These are phyloP conservation scores for Hoplias malabaricus DNA, from an alignment of 2,113 vertebrate genomes.

Conservation along the genomic window DNA sequence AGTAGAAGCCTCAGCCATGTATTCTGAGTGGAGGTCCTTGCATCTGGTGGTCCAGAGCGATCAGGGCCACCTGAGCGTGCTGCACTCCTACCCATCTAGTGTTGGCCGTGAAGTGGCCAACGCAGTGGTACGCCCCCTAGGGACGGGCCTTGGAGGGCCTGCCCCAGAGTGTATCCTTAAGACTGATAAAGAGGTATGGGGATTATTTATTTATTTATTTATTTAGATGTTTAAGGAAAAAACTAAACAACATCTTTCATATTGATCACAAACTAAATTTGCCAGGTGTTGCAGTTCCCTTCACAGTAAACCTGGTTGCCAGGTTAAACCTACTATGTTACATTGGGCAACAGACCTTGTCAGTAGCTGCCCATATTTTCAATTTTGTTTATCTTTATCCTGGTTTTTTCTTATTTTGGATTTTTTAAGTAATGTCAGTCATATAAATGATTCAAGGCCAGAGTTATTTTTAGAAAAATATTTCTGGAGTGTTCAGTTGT, in stretches of 20 bases:
- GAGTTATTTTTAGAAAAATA: neutral
- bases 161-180: conserved; percentile 79
- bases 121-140: conserved; percentile 86
- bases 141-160: conserved; percentile 73
- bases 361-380: too few species aligned
- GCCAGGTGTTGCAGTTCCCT: too few species aligned
- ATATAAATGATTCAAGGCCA: neutral
- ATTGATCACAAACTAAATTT: neutral
- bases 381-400: neutral
- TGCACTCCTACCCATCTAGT: conserved; percentile 85
- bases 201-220: too few species aligned
- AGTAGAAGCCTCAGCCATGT: conserved; percentile 49
- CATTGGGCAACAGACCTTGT: neutral
- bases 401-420: neutral
- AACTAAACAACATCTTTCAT: neutral
- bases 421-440: neutral
- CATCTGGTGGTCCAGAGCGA: conserved; percentile 78
- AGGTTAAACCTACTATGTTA: neutral
- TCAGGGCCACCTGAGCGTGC: conserved; percentile 85
- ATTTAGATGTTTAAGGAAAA: neutral
- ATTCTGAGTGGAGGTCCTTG: conserved; percentile 58
- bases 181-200: conserved; percentile 90
- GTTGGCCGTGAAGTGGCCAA: conserved; percentile 89
- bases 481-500: neutral
- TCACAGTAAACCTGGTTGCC: too few species aligned